Conservation (phyloP, 2,113 vertebrate species). For the Carassius carassius region DNA sequence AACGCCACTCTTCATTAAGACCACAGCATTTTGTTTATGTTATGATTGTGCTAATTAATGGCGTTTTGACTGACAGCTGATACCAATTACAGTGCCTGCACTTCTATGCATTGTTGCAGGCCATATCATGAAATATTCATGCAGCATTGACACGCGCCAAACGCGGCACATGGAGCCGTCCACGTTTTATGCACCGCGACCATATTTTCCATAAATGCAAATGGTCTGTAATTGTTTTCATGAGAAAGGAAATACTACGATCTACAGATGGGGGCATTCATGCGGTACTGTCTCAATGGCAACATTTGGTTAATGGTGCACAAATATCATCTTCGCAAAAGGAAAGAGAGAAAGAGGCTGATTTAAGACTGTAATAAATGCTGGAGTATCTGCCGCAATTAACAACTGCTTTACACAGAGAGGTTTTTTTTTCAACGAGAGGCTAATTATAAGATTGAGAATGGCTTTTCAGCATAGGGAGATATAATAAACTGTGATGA, state of each 20-base stretch:
- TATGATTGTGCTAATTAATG: constrained; percentile 32
- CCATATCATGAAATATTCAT: constrained; percentile 55
- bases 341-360: constrained; percentile 60
- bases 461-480: constrained; percentile 48
- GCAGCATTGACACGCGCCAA: constrained; percentile 39
- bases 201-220: constrained; percentile 51
- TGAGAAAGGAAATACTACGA: constrained; percentile 13
- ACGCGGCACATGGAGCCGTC: constrained; percentile 33
- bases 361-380: constrained; percentile 64
- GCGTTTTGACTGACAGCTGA: constrained; percentile 40
- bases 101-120: constrained; percentile 9
- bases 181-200: constrained; percentile 17
- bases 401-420: constrained; percentile 63
- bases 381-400: constrained; percentile 67
- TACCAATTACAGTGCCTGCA: constrained; percentile 32
- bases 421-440: constrained; percentile 55
- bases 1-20: not conserved
- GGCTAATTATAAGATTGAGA: constrained; percentile 59
- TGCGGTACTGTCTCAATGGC: constrained; percentile 45
- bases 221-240: constrained; percentile 49
- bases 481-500: constrained; percentile 56
- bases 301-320: constrained; percentile 72
- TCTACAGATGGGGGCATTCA: constrained; percentile 39
- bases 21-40: constrained; percentile 29
- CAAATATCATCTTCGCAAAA: constrained; percentile 69